Conservation (phyloP, 2,888 invertebrate genomes). For the Nephrotoma appendiculata region DNA sequence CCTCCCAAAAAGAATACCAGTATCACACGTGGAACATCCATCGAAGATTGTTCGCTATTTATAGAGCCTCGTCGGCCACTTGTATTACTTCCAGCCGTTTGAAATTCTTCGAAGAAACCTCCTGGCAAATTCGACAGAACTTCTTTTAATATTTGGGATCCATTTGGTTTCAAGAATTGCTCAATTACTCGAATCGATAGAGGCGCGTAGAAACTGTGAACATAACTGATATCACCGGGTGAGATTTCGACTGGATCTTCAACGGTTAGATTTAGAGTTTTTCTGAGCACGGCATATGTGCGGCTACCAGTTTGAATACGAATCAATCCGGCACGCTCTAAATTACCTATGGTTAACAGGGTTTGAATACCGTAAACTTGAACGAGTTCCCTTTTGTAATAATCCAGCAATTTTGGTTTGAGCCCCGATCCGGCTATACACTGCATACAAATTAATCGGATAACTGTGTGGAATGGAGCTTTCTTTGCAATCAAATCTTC, state of each 20-base stretch:
- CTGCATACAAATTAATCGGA: conserved; percentile 85
- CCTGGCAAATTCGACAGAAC: conserved; percentile 72
- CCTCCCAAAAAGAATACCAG: conserved; percentile 95
- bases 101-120: conserved; percentile 52
- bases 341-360: conserved; percentile 64
- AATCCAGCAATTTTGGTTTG: conserved; percentile 59
- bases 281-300: conserved; percentile 61
- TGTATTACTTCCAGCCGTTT: conserved; percentile 39
- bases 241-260: conserved; percentile 75
- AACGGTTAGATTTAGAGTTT: conserved; percentile 71
- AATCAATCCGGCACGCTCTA: conserved; percentile 77
- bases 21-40: conserved; percentile 41
- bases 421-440: conserved; percentile 85
- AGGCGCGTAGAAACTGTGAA: conserved; percentile 89
- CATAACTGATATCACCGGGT: conserved; percentile 78
- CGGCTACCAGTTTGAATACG: conserved; percentile 56
- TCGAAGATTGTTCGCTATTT: conserved; percentile 40
- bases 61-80: conserved; percentile 41
- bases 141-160: conserved; percentile 67
- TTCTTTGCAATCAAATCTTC: conserved; percentile 85
- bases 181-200: conserved; percentile 76
- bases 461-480: conserved; percentile 64
- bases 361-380: conserved; percentile 81
- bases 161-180: conserved; percentile 58
- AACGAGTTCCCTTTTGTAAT: conserved; percentile 56